A percentile compares a stretch with the other conserved stretches of the same genome.
phyloP scores from a whole-genome alignment of 2,113 vertebrate genomes.

The Ophthalmolycus amberensis region DNA sequence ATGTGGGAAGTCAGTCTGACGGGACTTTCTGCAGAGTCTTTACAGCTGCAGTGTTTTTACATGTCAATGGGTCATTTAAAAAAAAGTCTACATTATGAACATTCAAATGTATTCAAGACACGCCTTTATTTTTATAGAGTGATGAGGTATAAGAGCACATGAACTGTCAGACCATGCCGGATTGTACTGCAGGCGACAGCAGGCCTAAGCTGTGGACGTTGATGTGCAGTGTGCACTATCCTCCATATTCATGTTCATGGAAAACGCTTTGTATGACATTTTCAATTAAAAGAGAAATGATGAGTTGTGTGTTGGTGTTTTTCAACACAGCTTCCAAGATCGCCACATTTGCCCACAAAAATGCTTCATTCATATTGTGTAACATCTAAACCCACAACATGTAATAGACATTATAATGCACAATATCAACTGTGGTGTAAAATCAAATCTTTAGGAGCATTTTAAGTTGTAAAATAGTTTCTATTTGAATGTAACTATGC shows the following conservation, averaged over 20 bases:
- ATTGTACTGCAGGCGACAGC: constrained; percentile 42
- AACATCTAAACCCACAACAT: not conserved
- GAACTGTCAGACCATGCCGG: constrained; percentile 23
- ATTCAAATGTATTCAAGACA: constrained; percentile 47
- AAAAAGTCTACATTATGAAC: constrained; percentile 45
- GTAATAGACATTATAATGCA: not conserved
- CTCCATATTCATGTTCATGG: constrained; percentile 72
- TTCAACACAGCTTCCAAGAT: not conserved
- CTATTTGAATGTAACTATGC: not conserved
- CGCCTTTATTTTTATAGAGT: constrained; percentile 75
- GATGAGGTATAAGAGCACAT: constrained; percentile 43
- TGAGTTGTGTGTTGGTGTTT: not conserved
- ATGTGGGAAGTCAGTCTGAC: not conserved
- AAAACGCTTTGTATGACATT: constrained; percentile 77
- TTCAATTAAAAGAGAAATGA: constrained; percentile 72
- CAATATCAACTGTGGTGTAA: too few relatives aligned
- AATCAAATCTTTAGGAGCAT: not conserved
- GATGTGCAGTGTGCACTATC: constrained; percentile 53
- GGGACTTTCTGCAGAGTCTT: not conserved
- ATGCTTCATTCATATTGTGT: not conserved
- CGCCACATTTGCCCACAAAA: too few relatives aligned
- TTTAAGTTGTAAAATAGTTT: not conserved
- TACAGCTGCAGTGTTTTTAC: not conserved
- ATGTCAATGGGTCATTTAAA: constrained; percentile 11
- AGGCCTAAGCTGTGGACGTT: too few relatives aligned